phyloP scores from a whole-genome alignment of 2,113 vertebrate genomes.

The Eretmochelys imbricata region DNA sequence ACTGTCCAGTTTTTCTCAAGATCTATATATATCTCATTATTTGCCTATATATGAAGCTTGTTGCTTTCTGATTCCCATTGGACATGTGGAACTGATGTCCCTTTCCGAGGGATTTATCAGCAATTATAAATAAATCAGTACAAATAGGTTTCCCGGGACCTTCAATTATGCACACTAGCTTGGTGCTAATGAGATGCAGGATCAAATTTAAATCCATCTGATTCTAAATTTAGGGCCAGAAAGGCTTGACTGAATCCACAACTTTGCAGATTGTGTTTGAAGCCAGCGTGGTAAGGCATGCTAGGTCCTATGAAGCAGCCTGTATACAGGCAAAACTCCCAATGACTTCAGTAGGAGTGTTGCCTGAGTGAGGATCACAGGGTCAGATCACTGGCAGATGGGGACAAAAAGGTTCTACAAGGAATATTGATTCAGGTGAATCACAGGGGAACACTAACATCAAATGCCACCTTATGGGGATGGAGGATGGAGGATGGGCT shows the following conservation, averaged over 20 bases:
- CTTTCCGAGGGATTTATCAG: constrained; percentile 36
- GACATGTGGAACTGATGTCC: constrained; percentile 60
- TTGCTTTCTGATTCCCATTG: constrained; percentile 44
- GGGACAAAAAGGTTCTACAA: neutral
- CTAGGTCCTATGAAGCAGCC: neutral
- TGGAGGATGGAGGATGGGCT: neutral
- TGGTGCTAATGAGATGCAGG: constrained; percentile 35
- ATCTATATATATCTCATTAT: constrained; percentile 50
- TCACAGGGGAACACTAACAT: neutral
- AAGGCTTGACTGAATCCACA: neutral
- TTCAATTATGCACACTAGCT: constrained; percentile 51
- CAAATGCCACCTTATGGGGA: neutral
- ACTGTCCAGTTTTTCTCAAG: neutral
- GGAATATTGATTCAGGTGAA: neutral
- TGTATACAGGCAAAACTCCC: neutral
- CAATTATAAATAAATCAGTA: constrained; percentile 41
- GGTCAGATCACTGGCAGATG: neutral
- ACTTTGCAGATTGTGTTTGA: neutral
- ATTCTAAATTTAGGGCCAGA: neutral
- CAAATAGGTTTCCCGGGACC: constrained; percentile 55
- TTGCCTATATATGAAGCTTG: constrained; percentile 45
- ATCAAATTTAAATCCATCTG: constrained; percentile 34
- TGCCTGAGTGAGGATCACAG: neutral
- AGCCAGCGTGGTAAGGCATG: neutral
- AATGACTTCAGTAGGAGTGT: neutral